Evolutionary conservation across 2,113 vertebrate species (phyloP).

Genomic region (Bos taurus): ARS-UCD2.0 NC_037336.1:24206501-24207000

Average conservation of each 20-base stretch:
- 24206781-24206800: neutral
- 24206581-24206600: neutral
- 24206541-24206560: neutral
- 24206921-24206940: neutral
- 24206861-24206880: neutral
- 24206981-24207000: fast-evolving
- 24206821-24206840: neutral
- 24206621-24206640: fast-evolving
- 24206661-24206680: neutral
- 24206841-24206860: neutral
- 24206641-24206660: neutral
- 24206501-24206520: too few species aligned
- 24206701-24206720: neutral
- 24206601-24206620: neutral
- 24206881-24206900: neutral
- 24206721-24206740: neutral
- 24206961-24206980: neutral
- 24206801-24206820: neutral
- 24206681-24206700: neutral
- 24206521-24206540: too few species aligned
- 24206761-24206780: neutral
- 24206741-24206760: neutral
- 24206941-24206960: neutral
- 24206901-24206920: neutral
- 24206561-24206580: too few species aligned